phyloP scores from a whole-genome alignment of 2,888 invertebrate genomes.

The Drosophila melanosoma region DNA sequence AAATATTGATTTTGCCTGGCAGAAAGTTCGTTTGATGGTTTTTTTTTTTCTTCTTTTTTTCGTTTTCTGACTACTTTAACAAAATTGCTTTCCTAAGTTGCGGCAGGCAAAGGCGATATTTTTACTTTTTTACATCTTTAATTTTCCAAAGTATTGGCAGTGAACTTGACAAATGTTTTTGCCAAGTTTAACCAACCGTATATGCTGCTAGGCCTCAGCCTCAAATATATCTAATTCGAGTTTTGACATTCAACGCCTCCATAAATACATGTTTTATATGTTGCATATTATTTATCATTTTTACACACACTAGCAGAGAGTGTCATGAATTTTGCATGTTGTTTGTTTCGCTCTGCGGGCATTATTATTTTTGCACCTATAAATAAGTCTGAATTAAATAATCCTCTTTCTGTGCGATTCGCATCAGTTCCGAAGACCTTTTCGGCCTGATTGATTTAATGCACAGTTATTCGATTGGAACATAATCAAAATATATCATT shows the following conservation, averaged over 20 bases:
- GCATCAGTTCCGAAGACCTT: neutral
- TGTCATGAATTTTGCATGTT: neutral
- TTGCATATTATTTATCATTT: constrained; percentile 42
- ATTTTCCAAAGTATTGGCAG: constrained; percentile 28
- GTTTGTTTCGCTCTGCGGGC: neutral
- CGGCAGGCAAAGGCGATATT: constrained; percentile 24
- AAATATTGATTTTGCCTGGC: constrained; percentile 75
- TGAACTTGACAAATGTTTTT: constrained; percentile 60
- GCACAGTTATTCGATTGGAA: neutral
- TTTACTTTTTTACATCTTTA: neutral
- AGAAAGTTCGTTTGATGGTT: constrained; percentile 50
- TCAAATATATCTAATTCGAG: constrained; percentile 40
- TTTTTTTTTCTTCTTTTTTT: constrained; percentile 3
- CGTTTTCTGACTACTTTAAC: constrained; percentile 1
- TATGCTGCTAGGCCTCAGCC: constrained; percentile 9
- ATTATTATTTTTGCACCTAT: neutral
- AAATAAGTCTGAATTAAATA: neutral
- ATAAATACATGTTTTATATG: constrained; percentile 26
- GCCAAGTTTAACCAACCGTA: constrained; percentile 57
- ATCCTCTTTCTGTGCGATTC: neutral
- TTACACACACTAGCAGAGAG: neutral
- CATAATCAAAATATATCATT: no score
- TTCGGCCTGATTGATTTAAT: neutral
- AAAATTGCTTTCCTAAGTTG: constrained; percentile 58
- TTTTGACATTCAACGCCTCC: constrained; percentile 70